Percentiles rank a stretch among this genome's conserved stretches.
Evolutionary conservation across 1,140 invertebrate genomes (phyloP).

Genomic region (Euborellia annulipes): DNA sequence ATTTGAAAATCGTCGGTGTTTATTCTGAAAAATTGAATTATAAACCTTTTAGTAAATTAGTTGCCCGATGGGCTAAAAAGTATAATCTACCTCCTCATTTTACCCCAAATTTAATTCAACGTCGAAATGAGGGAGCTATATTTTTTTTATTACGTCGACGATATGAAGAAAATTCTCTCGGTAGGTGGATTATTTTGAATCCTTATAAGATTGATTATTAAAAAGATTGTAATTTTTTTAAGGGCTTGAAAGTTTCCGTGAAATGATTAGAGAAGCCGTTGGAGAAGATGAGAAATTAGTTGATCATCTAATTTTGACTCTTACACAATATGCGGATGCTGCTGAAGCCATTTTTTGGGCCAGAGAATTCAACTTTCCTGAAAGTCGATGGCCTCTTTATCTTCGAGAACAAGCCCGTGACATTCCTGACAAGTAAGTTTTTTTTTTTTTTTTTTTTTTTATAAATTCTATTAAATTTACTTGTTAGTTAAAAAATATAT

Average conservation of each 20-base stretch:
- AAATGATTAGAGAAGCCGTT: constrained; percentile 49
- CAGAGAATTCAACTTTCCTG: constrained; percentile 36
- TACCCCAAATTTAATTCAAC: constrained; percentile 43
- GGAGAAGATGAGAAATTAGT: constrained; percentile 23
- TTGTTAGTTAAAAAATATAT: not conserved
- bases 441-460: no score
- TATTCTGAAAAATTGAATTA: constrained; percentile 37
- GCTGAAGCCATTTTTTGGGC: constrained; percentile 46
- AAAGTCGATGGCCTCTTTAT: constrained; percentile 34
- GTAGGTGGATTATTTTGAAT: constrained; percentile 25
- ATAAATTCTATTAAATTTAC: not conserved
- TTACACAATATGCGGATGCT: constrained; percentile 23
- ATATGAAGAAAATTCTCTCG: constrained; percentile 39
- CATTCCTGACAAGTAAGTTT: constrained; percentile 9
- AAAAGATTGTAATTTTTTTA: constrained; percentile 12
- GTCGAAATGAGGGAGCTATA: constrained; percentile 43
- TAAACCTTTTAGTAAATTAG: constrained; percentile 41
- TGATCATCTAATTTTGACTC: no score
- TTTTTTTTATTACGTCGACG: constrained; percentile 45
- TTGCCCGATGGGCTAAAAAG: constrained; percentile 39
- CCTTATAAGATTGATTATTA: constrained; percentile 1
- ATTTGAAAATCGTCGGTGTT: constrained; percentile 36
- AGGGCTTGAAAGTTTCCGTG: constrained; percentile 43
- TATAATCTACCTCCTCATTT: constrained; percentile 40
- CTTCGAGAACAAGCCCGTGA: constrained; percentile 27